Conservation (phyloP, 1,140 invertebrate species). For the Atta cephalotes region DNA sequence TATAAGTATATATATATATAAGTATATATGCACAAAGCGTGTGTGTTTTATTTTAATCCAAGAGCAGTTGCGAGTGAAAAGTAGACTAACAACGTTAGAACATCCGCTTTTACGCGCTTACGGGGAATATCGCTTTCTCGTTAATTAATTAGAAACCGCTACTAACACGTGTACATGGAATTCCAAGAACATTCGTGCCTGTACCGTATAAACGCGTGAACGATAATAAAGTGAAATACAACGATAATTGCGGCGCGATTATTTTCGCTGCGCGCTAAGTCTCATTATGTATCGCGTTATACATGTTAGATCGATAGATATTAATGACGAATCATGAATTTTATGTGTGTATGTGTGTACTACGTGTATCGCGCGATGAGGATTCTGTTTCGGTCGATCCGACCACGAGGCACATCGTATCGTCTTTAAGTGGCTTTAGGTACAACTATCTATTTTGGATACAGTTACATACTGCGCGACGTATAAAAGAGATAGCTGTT, state of each 20-base stretch:
- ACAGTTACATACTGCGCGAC: not conserved
- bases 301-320: constrained; percentile 1
- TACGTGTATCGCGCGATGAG: too few relatives aligned
- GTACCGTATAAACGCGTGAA: not conserved
- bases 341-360: not conserved
- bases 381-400: constrained; percentile 5
- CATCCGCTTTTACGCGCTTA: not conserved
- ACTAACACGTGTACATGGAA: constrained; percentile 5
- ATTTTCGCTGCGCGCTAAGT: not conserved
- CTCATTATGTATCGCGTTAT: not conserved
- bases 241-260: constrained; percentile 17
- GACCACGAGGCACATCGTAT: not conserved
- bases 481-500: not conserved
- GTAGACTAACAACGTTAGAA: constrained; percentile 14
- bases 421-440: not conserved
- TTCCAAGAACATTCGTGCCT: constrained; percentile 28
- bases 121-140: constrained; percentile 51
- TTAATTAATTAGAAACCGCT: constrained; percentile 36
- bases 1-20: not conserved
- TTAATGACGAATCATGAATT: not conserved
- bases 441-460: not conserved
- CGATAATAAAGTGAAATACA: not conserved
- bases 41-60: constrained; percentile 50
- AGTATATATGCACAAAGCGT: not conserved
- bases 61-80: constrained; percentile 64